Base-by-base conservation (phyloP, 2,888 invertebrate species). In the Melitaea athalia region DNA sequence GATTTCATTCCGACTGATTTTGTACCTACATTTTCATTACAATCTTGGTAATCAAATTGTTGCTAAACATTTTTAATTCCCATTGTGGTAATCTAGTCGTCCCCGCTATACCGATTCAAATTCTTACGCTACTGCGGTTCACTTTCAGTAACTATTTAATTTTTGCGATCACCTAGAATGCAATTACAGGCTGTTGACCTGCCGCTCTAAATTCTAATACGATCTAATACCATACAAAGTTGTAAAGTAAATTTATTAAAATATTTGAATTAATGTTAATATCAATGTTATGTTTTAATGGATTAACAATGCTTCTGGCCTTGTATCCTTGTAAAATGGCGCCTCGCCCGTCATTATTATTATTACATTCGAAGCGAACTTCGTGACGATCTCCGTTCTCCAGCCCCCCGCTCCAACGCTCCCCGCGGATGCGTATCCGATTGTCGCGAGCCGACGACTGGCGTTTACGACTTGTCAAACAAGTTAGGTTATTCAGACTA, bases 241-340 rank as follows among this genome's bases (percentile, higher is more conserved):
- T 79, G 78, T 78, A 74, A 77, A 79, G 79, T 77, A 45, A 31
- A 52, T 63, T 59, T 67, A 50, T 67, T 10, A 53, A 63, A 65
- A 70, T 59, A 55, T 63, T 61, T 62, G 8, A 62, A 66, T 74
- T 67, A 64, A 74, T 76, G 72, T 69, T 72, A 70, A 68, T 75
- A 71, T 72, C 68, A 72, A 72, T 74, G 71, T 75, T 69, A 72
- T 69, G 63, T 83, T 86, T 79, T 79, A 84, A 79, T 81, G 81
- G 79, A 81, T 84, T 78, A 85, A 87, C 85, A 87, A 88, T 86
- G 79, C 83, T 88, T 85, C 85, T 85, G 86, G 89, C 89, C 90
- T 90, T 90, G 90, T 88, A 90, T 91, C 91, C 90, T 91, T 91
- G 90, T 91, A 91, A 91, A 91, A 91, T 91, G 91, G 92, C 91